Evolutionary conservation across 1,140 invertebrate species (phyloP), one percentile per base, ranked within the genome.

Genomic region (Battus philenor): DNA sequence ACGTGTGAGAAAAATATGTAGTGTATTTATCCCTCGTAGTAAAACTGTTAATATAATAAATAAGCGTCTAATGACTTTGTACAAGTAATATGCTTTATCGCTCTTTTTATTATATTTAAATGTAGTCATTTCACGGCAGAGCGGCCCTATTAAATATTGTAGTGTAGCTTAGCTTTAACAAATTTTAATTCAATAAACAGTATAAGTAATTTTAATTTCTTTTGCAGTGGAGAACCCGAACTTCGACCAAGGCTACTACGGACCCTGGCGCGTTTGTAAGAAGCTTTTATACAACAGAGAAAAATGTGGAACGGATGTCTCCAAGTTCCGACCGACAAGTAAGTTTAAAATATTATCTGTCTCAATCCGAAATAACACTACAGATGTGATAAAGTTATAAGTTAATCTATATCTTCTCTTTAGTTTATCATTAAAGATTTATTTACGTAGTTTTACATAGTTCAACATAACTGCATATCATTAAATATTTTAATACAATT

Each of bases 191-290:
- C 9, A 20, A 7, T n/a, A 36, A n/a, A 4, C 16, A 20, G n/a
- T 36, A n/a, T 30, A 10, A 5, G 17, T n/a, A 18, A 12, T 9
- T 13, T 13, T 61, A 52, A 20, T 24, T 63, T 68, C 68, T 30
- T 68, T 55, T 47, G 13, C 80, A 92, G 91, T 88, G 59, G 88
- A 89, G 43, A 86, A 87, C 45, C 77, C 86, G 38, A 87, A 86
- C 41, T 87, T 83, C 47, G 94, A 95, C 72, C 88, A 88, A 50
- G 94, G 94, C 31, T 94, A 95, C 81, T 96, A 95, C 72, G 93
- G 94, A 51, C 93, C 93, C 66, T 96, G 93, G 92, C 91, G 90
- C 54, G 90, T 93, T 34, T 95, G 94, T 88, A 95, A 95, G 83
- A 88, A 91, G 58, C 81, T 94, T 48, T 85, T 91, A 7, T 94